Conservation (phyloP, 2,888 invertebrate genomes). For the Cryptus armator region DNA sequence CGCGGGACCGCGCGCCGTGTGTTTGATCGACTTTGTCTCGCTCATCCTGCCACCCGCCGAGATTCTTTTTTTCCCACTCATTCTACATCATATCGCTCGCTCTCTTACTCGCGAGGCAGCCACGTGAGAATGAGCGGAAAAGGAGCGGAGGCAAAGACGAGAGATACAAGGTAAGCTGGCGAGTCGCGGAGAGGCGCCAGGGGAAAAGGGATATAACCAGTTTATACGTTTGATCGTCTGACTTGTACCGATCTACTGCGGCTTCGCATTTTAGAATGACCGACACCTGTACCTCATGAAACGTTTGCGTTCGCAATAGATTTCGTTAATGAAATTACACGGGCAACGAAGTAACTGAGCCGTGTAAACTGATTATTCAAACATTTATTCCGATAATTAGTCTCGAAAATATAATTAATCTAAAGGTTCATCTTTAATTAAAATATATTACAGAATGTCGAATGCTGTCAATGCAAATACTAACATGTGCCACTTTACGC, state of each 20-base stretch:
- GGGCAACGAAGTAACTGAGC: too few species aligned
- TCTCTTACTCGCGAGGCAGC: slow-evolving; percentile 11
- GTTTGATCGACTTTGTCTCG: slow-evolving; percentile 75
- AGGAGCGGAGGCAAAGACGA: slow-evolving; percentile 67
- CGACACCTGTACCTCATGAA: slow-evolving; percentile 1
- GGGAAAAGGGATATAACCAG: slow-evolving; percentile 24
- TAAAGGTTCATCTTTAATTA: too few species aligned
- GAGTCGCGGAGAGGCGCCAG: slow-evolving; percentile 21
- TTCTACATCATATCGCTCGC: slow-evolving; percentile 6
- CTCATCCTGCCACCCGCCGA: slow-evolving; percentile 32
- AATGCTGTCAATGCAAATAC: too few species aligned
- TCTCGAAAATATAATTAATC: too few species aligned
- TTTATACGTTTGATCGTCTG: slow-evolving; percentile 25
- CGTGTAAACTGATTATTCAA: too few species aligned
- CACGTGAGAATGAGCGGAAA: slow-evolving; percentile 43
- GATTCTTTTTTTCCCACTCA: slow-evolving; percentile 17
- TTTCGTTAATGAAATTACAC: too few species aligned
- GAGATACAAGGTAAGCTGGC: slow-evolving; percentile 40
- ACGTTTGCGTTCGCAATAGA: background rate
- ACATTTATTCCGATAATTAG: too few species aligned
- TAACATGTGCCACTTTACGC: too few species aligned
- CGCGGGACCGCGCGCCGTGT: slow-evolving; percentile 54
- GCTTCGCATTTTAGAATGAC: slow-evolving; percentile 4
- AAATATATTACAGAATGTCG: too few species aligned
- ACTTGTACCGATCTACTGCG: slow-evolving; percentile 11